phyloP scores from a whole-genome alignment of 2,797 vertebrate species.

The Arctocebus calabarensis region DNA sequence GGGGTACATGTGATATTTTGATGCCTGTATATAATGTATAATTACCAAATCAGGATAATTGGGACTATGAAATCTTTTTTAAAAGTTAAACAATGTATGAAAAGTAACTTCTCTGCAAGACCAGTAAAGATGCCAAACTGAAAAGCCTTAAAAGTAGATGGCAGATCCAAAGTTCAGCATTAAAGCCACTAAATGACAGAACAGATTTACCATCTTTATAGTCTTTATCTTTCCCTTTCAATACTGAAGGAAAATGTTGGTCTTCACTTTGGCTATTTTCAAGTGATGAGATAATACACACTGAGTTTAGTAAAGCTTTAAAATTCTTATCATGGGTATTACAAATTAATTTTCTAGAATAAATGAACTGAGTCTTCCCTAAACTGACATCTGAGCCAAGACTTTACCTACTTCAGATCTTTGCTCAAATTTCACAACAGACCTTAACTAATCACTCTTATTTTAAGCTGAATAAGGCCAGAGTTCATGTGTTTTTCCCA shows the following conservation, averaged over 20 bases:
- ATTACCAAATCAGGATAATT: background rate
- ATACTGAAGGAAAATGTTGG: background rate
- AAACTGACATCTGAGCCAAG: background rate
- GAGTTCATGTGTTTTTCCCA: background rate
- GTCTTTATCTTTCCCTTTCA: background rate
- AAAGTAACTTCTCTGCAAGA: background rate
- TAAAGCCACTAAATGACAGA: background rate
- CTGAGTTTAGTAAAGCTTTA: slow-evolving; percentile 7
- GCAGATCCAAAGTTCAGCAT: background rate
- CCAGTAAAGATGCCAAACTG: background rate
- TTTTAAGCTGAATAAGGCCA: slow-evolving; percentile 10
- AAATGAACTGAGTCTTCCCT: background rate
- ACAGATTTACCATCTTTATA: background rate
- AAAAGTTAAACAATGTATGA: background rate
- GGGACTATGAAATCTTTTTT: background rate
- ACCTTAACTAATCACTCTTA: background rate
- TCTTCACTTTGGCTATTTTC: background rate
- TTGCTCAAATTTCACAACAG: background rate
- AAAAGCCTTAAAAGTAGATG: background rate
- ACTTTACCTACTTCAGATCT: background rate
- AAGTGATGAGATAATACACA: background rate
- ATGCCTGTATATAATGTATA: background rate
- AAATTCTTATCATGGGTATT: background rate
- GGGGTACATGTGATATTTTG: background rate
- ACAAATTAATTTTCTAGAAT: background rate